These are phyloP conservation scores for Lepidochrysops patricia DNA, from an alignment of 2,888 invertebrate species.

Conservation along the genomic window DNA sequence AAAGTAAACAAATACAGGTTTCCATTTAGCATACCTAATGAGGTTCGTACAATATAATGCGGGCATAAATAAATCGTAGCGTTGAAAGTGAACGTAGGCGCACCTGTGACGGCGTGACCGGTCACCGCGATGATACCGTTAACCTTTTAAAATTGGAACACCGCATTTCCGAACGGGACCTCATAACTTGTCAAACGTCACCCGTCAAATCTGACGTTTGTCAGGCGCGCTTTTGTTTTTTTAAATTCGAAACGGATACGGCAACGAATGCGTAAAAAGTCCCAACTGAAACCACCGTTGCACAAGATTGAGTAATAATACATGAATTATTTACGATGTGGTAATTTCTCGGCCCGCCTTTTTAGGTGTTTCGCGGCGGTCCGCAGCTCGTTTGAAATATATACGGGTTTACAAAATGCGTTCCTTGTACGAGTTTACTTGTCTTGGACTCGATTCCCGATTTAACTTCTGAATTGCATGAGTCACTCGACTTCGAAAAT, in stretches of 20 bases:
- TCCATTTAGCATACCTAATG: slow-evolving; percentile 7
- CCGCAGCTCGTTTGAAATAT: slow-evolving; percentile 29
- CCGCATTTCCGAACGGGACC: neutral
- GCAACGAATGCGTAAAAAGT: slow-evolving; percentile 47
- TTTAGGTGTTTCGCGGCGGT: slow-evolving; percentile 44
- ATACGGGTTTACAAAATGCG: slow-evolving; percentile 23
- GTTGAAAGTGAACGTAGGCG: slow-evolving; percentile 64
- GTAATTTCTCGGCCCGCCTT: slow-evolving; percentile 52
- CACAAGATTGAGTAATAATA: slow-evolving; percentile 67
- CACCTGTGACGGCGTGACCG: slow-evolving; percentile 64
- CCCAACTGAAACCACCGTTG: slow-evolving; percentile 52
- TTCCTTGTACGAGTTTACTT: slow-evolving; percentile 4
- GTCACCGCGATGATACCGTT: slow-evolving; percentile 46
- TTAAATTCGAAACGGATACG: slow-evolving; percentile 38
- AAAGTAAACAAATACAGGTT: neutral
- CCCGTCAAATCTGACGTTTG: slow-evolving; percentile 8
- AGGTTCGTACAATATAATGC: slow-evolving; percentile 17
- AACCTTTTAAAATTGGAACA: slow-evolving; percentile 32
- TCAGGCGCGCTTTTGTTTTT: slow-evolving; percentile 21
- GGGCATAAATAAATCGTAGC: slow-evolving; percentile 42
- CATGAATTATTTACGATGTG: slow-evolving; percentile 71
- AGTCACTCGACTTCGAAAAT: neutral
- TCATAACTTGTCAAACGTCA: slow-evolving; percentile 2
- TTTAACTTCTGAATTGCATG: neutral
- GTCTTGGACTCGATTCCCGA: neutral